Base-by-base conservation (phyloP, 2,113 vertebrate species). In the Rafetus swinhoei region DNA sequence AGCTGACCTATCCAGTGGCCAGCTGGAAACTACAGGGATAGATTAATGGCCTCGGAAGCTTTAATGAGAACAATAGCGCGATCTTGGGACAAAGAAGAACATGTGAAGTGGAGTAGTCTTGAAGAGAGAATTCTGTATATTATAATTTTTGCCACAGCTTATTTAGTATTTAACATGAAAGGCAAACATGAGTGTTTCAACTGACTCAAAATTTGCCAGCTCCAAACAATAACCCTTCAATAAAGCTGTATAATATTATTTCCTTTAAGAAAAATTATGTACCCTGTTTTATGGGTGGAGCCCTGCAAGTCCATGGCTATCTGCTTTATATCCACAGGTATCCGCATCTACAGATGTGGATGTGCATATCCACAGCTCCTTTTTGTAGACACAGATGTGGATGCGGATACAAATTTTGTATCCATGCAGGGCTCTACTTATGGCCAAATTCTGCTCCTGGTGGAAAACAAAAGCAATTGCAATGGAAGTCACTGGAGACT, bases 1-100 rank as follows among this genome's bases (percentile, higher is more conserved):
- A 96, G 83, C 93, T 95, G 96, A 95, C 95, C 88, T 96, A 89
- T 95, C 85, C 79, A 16, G 16, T 93, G 94, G 94, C 93, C 95
- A 96, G 87, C 84, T 93, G 79, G 88, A 91, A 96, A 96, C 90
- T 93, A 95, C n/a, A 93, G 59, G 86, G 80, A 88, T 77, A 96
- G 95, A 95, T 95, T 95, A 96, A 96, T 74, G 60, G 90, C 14
- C 39, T 45, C 87, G 16, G 85, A 93, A 95, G 89, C 95, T 96
- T 95, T 95, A 87, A 96, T 93, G 86, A 93, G 87, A 96, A 95
- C 84, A 95, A 95, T 86, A 84, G 52, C 79, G 91, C 5, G 2
- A 90, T 96, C 29, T 96, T 83, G 80, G 91, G 93, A 96, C 69
- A 55, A 94, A 94, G 72, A n/a, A 95, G 82, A 93, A 91, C 74